phyloP scores from a whole-genome alignment of 2,113 vertebrate species.

The Dasyurus viverrinus region DNA sequence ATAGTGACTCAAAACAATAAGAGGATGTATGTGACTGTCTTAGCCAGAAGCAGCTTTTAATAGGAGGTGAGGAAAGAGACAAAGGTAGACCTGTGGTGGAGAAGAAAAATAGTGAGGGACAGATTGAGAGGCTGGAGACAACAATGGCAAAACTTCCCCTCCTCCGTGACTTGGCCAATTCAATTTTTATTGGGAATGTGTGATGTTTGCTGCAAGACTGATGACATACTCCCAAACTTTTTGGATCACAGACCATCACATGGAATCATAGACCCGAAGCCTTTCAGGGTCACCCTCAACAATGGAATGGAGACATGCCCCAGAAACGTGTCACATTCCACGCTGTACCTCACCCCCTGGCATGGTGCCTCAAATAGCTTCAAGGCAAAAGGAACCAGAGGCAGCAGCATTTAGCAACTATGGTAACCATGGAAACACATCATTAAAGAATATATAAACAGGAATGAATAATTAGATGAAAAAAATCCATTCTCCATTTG shows the following conservation, averaged over 20 bases:
- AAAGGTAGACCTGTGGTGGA: background rate
- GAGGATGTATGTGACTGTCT: background rate
- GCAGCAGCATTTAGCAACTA: conserved; percentile 72
- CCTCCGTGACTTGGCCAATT: background rate
- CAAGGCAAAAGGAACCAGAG: conserved; percentile 75
- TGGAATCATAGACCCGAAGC: conserved; percentile 63
- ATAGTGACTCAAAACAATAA: background rate
- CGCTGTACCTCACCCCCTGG: conserved; percentile 61
- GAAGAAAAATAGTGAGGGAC: background rate
- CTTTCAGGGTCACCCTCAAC: conserved; percentile 56
- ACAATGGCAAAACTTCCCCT: background rate
- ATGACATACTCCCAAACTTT: conserved; percentile 23
- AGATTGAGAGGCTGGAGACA: background rate
- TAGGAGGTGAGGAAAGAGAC: background rate
- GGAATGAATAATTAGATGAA: conserved; percentile 80
- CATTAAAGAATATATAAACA: conserved; percentile 81
- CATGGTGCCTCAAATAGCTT: conserved; percentile 75
- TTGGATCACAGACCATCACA: conserved; percentile 40
- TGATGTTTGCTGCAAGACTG: conserved; percentile 9
- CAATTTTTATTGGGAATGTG: background rate
- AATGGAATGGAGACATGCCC: conserved; percentile 66
- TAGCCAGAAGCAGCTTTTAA: background rate
- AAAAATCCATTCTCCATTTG: conserved; percentile 76
- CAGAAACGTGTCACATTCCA: conserved; percentile 71
- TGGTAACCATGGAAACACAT: conserved; percentile 78